Conservation (phyloP, 2,888 invertebrate genomes). For the Empis livida region DNA sequence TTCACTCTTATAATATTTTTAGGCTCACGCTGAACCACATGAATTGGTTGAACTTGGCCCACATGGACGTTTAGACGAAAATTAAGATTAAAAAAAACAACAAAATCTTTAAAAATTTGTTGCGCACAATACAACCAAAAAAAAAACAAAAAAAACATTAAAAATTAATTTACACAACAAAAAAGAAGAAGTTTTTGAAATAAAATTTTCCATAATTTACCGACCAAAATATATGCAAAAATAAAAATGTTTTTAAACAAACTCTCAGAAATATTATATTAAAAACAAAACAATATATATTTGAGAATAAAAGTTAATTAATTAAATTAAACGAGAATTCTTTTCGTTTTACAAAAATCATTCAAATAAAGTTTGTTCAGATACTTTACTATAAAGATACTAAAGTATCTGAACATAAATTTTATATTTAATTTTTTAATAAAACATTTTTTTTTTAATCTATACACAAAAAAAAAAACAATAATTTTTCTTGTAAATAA, state of each 20-base stretch:
- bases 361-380: no score
- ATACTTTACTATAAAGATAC: no score
- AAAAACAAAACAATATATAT: neutral
- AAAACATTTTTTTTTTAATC: no score
- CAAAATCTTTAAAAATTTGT: neutral
- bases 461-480: no score
- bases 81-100: neutral
- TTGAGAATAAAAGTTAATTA: no score
- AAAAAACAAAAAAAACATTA: neutral
- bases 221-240: neutral
- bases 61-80: slow-evolving; percentile 23
- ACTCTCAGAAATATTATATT: neutral
- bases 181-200: neutral
- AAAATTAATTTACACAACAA: neutral
- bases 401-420: no score
- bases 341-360: no score
- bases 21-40: slow-evolving; percentile 43
- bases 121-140: neutral
- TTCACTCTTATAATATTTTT: neutral
- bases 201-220: neutral
- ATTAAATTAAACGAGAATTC: no score
- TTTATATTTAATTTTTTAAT: no score
- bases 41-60: slow-evolving; percentile 50
- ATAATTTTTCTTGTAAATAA: no score
- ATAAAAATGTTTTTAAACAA: neutral